Evolutionary conservation across 2,113 vertebrate genomes (phyloP).

Genomic region (Ciconia maguari): DNA sequence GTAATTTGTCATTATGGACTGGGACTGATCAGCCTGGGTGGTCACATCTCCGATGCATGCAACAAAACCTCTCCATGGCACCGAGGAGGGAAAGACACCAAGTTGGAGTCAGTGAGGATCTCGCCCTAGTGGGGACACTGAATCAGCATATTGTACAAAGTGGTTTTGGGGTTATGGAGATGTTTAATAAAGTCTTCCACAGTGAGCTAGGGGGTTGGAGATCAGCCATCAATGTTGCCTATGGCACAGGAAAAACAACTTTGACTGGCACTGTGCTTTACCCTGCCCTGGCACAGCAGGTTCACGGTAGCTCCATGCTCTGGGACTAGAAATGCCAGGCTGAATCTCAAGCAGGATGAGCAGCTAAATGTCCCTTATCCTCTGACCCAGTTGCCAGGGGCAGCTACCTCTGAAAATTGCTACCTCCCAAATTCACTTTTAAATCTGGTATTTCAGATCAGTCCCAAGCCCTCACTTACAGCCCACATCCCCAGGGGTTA

Average conservation of each 20-base stretch:
- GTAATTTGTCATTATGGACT: slow-evolving; percentile 30
- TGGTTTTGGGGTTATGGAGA: neutral
- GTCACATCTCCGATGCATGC: neutral
- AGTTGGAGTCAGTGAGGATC: neutral
- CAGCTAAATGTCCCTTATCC: neutral
- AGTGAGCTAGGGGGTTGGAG: neutral
- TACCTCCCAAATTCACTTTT: neutral
- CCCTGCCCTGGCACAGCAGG: neutral
- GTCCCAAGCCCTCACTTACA: neutral
- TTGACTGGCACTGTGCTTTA: neutral
- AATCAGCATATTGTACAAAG: neutral
- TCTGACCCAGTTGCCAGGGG: neutral
- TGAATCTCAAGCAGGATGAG: neutral
- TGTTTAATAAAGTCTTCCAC: neutral
- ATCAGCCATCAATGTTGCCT: neutral
- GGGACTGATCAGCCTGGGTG: slow-evolving; percentile 2
- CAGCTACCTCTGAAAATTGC: neutral
- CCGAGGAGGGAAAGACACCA: neutral
- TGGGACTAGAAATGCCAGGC: neutral
- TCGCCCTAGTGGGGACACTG: neutral
- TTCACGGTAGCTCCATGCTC: neutral
- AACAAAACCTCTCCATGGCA: neutral
- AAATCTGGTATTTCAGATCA: neutral
- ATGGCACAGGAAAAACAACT: neutral
- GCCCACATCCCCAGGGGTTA: neutral